Evolutionary conservation across 2,797 vertebrate species (phyloP), one percentile per base, ranked within the genome.

Genomic region (Eleutherodactylus coqui): DNA sequence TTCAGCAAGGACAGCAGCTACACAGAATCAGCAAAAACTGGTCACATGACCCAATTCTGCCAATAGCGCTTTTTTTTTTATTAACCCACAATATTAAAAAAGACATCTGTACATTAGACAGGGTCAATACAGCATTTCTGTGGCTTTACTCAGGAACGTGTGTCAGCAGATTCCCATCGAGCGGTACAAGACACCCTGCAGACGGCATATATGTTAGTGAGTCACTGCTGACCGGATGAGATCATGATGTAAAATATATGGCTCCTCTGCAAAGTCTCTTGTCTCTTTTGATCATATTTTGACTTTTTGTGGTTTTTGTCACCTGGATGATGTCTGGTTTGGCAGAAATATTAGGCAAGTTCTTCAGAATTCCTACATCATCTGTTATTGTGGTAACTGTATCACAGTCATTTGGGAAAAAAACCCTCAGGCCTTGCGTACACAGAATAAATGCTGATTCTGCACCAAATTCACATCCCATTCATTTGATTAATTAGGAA

Each of bases 251-350:
- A 55, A 9, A 32, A 34, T 76, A 6, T 58, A 24, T 45, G 24
- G 16, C 84, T 75, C 38, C 36, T 29, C 24, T 73, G 19, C 16
- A 53, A 32, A 41, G 27, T 19, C 24, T 17, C 34, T 41, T 8
- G 51, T 60, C 53, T 80, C 27, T 75, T 73, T 43, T 34, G 11
- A 85, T 80, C 53, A 49, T 41, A 73, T 34, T 45, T 70, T 34
- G 43, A 60, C 70, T 38, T 7, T 51, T 38, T 82, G 64, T 55
- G 47, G 53, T 67, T 67, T n/a, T 67, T 34, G 34, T 69, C 83
- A 67, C 83, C 45, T 60, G 84, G 77, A 70, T 41, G 64, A 41
- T 73, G 27, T 60, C 55, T 47, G 29, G 51, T 19, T 79, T 80
- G 77, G 51, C 41, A 80, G 19, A n/a, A 38, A 55, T 38, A 45